Conservation (phyloP, 2,113 vertebrate genomes). For the Heterocephalus glaber region DNA sequence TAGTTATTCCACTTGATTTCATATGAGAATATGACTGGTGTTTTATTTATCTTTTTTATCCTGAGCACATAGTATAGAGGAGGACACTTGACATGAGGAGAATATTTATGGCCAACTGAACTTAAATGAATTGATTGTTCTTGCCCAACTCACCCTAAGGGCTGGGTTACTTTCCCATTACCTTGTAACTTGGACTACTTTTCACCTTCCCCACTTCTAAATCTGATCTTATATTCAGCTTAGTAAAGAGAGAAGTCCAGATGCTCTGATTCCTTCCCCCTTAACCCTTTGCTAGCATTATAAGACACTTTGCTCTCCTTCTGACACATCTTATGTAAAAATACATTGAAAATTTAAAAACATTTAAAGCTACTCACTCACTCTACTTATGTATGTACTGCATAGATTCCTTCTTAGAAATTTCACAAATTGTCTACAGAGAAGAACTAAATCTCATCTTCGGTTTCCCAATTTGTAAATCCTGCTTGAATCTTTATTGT, state of each 20-base stretch:
- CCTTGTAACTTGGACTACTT: not conserved
- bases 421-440: not conserved
- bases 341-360: slow-evolving; percentile 13
- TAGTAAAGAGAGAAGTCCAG: slow-evolving; percentile 69
- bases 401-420: not conserved
- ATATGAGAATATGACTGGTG: not conserved
- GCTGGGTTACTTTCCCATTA: not conserved
- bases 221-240: not conserved
- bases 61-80: not conserved
- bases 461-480: not conserved
- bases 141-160: not conserved
- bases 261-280: slow-evolving; percentile 7
- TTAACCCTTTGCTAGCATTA: slow-evolving; percentile 66
- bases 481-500: not conserved
- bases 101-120: not conserved
- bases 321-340: not conserved
- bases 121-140: not conserved
- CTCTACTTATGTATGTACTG: not conserved
- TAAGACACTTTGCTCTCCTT: slow-evolving; percentile 53
- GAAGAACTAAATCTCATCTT: not conserved
- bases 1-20: not conserved
- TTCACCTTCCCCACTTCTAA: not conserved
- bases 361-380: not conserved
- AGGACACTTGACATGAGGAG: not conserved
- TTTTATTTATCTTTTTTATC: slow-evolving; percentile 19